Percentiles rank a stretch among this genome's conserved stretches.
Evolutionary conservation across 1,140 invertebrate species (phyloP).

Genomic region (Drosophila navojoa): DNA sequence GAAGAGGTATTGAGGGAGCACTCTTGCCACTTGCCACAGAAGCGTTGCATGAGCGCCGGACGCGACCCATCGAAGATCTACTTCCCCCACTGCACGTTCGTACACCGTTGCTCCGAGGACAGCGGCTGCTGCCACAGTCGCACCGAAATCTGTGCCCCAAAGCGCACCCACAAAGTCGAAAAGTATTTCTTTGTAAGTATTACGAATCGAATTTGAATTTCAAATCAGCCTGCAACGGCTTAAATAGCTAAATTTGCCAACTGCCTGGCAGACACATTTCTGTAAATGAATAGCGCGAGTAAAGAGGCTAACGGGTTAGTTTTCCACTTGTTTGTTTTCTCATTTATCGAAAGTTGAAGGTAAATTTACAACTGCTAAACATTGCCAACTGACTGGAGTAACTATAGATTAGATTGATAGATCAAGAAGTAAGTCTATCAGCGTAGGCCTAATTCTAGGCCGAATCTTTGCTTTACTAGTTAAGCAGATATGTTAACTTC

Average conservation of each 20-base stretch:
- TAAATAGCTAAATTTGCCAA: neutral
- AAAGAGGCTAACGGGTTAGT: too few relatives aligned
- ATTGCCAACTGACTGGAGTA: too few relatives aligned
- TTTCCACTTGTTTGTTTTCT: too few relatives aligned
- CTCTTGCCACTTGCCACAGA: constrained; percentile 87
- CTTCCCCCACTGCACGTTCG: constrained; percentile 89
- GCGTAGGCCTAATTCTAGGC: too few relatives aligned
- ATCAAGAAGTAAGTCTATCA: too few relatives aligned
- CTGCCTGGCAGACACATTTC: neutral
- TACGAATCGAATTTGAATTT: neutral
- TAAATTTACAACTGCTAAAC: too few relatives aligned
- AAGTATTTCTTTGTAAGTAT: constrained; percentile 90
- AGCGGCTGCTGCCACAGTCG: constrained; percentile 89
- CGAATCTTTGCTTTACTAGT: too few relatives aligned
- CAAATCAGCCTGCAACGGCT: neutral
- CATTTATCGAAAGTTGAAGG: too few relatives aligned
- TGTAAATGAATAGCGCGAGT: neutral
- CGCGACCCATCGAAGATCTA: constrained; percentile 88
- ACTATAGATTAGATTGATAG: too few relatives aligned
- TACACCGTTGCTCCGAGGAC: constrained; percentile 91
- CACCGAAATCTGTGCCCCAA: constrained; percentile 87
- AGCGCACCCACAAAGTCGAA: constrained; percentile 86
- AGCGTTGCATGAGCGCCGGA: constrained; percentile 87
- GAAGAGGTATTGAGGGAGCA: constrained; percentile 86
- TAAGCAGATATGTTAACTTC: too few relatives aligned